Evolutionary conservation across 2,888 invertebrate species (phyloP).

Genomic region (Malthinus flaveolus): DNA sequence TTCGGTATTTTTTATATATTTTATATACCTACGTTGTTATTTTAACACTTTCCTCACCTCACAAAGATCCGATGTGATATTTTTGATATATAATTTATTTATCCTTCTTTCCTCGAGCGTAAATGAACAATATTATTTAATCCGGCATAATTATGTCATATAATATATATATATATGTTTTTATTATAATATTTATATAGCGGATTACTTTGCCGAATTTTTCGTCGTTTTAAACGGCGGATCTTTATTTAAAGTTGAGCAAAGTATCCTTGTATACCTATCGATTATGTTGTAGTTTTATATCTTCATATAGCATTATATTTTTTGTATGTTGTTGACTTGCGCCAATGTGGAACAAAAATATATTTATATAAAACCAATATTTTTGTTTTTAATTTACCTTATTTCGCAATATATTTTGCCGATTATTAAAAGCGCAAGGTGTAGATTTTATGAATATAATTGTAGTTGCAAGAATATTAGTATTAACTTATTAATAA

Average conservation of each 20-base stretch:
- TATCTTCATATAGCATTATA: conserved; percentile 48
- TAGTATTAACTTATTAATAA: conserved; percentile 30
- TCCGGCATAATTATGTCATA: conserved; percentile 22
- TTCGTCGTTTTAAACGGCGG: neutral
- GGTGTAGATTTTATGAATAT: neutral
- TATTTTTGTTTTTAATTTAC: conserved; percentile 32
- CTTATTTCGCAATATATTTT: conserved; percentile 1
- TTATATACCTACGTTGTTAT: conserved; percentile 15
- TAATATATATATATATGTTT: conserved; percentile 23
- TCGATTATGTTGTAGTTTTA: conserved; percentile 45
- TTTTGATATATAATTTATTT: conserved; percentile 34
- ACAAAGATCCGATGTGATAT: conserved; percentile 34
- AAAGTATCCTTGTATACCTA: conserved; percentile 19
- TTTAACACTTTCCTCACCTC: conserved; percentile 13
- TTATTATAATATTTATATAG: conserved; percentile 20
- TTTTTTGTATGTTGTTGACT: conserved; percentile 58
- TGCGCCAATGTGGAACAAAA: conserved; percentile 57
- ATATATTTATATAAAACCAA: conserved; percentile 55
- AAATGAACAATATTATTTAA: conserved; percentile 1
- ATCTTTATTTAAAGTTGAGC: conserved; percentile 8
- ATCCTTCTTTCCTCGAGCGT: conserved; percentile 38
- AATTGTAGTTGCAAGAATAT: conserved; percentile 17
- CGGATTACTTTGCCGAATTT: conserved; percentile 19
- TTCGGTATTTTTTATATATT: conserved; percentile 24
- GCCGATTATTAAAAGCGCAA: neutral